These are phyloP conservation scores for Channallabes apus DNA, from an alignment of 2,797 vertebrate genomes.

Conservation along the genomic window DNA sequence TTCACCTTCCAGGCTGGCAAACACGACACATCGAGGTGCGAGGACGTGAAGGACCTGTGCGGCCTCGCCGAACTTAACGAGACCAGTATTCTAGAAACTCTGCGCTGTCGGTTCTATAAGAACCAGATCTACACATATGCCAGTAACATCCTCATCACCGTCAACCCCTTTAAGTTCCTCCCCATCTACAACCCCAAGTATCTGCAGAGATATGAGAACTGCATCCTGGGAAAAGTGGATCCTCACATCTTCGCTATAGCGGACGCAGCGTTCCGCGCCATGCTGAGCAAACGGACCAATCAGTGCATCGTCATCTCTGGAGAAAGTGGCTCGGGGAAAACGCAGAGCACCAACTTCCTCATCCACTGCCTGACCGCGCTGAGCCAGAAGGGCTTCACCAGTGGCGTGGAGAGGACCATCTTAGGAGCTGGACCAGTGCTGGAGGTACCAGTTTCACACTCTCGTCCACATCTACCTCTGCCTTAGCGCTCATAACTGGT, in stretches of 20 bases:
- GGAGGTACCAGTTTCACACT: slow-evolving; percentile 76
- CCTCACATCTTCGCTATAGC: slow-evolving; percentile 96
- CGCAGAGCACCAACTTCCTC: slow-evolving; percentile 93
- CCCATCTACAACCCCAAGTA: slow-evolving; percentile 96
- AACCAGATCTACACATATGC: slow-evolving; percentile 92
- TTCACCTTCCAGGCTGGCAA: slow-evolving; percentile 80
- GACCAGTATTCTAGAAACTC: slow-evolving; percentile 74
- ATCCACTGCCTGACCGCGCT: slow-evolving; percentile 94
- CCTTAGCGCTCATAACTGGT: background rate
- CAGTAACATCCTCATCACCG: slow-evolving; percentile 86
- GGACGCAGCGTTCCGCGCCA: slow-evolving; percentile 84
- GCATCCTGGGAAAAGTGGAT: slow-evolving; percentile 85
- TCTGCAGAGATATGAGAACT: slow-evolving; percentile 92
- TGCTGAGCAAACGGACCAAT: slow-evolving; percentile 82
- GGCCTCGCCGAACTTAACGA: slow-evolving; percentile 82
- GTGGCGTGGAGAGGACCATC: slow-evolving; percentile 88
- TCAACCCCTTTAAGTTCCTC: slow-evolving; percentile 94
- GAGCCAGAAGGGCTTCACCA: slow-evolving; percentile 88
- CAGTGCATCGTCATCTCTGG: slow-evolving; percentile 94
- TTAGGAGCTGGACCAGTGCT: slow-evolving; percentile 91
- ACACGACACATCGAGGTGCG: slow-evolving; percentile 52
- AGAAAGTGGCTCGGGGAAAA: slow-evolving; percentile 93
- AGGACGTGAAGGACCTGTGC: slow-evolving; percentile 85
- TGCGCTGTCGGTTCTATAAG: slow-evolving; percentile 82
- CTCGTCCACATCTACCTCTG: background rate